A percentile compares a stretch with the other conserved stretches of the same genome.
Conservation (phyloP, 1,140 invertebrate genomes). For the Trialeurodes vaporariorum region DNA sequence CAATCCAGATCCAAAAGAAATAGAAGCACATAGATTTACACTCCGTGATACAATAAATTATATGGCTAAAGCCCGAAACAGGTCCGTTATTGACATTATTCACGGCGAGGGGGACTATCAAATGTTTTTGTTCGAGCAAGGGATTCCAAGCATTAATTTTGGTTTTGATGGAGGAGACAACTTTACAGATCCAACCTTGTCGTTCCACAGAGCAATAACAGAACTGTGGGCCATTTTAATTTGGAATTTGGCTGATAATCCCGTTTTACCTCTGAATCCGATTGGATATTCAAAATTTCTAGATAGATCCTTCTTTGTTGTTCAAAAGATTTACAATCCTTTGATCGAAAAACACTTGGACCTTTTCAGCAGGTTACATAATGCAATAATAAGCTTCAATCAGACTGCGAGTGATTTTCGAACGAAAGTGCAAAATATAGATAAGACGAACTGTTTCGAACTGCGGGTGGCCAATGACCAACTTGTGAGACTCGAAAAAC, state of each 20-base stretch:
- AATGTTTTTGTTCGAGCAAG: conserved; percentile 16
- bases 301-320: conserved; percentile 1
- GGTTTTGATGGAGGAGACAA: conserved; percentile 8
- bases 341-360: conserved; percentile 5
- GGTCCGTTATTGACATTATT: conserved; percentile 2
- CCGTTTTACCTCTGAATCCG: conserved; percentile 10
- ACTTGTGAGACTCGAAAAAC: conserved; percentile 9
- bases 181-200: conserved; percentile 11
- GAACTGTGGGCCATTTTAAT: conserved; percentile 16
- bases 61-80: not conserved
- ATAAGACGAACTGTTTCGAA: conserved; percentile 4
- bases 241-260: conserved; percentile 15
- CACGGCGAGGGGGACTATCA: conserved; percentile 16
- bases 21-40: not conserved
- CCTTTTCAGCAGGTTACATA: not conserved
- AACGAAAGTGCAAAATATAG: conserved; percentile 2
- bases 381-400: conserved; percentile 8
- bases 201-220: conserved; percentile 12
- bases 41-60: not conserved
- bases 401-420: conserved; percentile 2
- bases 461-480: conserved; percentile 10
- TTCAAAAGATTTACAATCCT: not conserved
- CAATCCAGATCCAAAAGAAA: conserved; percentile 7
- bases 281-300: conserved; percentile 15
- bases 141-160: conserved; percentile 15